Base-by-base conservation (phyloP, 1,140 invertebrate genomes). In the Camponotus floridanus region DNA sequence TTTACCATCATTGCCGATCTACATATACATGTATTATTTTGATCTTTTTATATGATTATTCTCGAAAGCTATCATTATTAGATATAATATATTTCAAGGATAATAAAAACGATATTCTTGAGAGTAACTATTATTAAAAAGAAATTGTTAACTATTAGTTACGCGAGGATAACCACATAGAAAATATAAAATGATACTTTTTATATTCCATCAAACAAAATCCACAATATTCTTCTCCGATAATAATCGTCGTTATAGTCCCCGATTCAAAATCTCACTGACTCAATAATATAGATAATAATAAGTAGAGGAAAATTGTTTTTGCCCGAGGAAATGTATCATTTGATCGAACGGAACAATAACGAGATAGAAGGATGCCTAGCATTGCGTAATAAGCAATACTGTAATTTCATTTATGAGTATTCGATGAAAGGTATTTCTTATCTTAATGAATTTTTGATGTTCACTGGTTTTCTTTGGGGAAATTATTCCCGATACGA, bases 381-480 rank as follows among this genome's bases (percentile, higher is more conserved):
- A n/a, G n/a, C 18, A 11, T 55, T 57, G 64, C n/a, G 33, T 79
- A 79, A 67, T 68, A 68, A 80, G 33, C 48, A 33, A 57, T 31
- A 26, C 45, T n/a, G 21, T 26, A 8, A 48, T 33, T 31, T 48
- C 33, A 67, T 39, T 67, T 68, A 80, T 68, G 36, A 45, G 36
- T 68, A 68, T 67, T 79, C 64, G 64, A 80, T 68, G 33, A 79
- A 79, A 42, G 13, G 8, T 26, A 57, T 55, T 0, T 68, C 45
- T 57, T 55, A 79, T 57, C 64, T 80, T 26, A 21, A 15, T 42
- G 15, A 70, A 68, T 80, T 80, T 57, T 80, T 36, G 8, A 79
- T 18, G 64, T 55, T 68, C 21, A 39, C 8, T 68, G 8, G 8
- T 79, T 55, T 67, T 36, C 48, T 57, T 26, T 15, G 13, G 5